phyloP scores from a whole-genome alignment of 2,888 invertebrate species.

The Stegophylla sp. region DNA sequence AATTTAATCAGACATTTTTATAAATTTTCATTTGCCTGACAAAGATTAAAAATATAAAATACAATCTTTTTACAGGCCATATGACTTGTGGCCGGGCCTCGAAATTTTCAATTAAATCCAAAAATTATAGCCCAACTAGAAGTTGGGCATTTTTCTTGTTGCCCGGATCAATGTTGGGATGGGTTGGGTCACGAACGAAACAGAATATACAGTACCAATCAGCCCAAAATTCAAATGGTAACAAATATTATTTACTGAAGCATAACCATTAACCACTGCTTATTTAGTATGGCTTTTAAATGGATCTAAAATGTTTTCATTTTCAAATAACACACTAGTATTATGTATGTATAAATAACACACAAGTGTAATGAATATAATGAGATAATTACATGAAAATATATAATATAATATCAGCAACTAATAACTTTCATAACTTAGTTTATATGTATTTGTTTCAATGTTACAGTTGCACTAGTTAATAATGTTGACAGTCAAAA shows the following conservation, averaged over 20 bases:
- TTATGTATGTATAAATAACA: too few species aligned
- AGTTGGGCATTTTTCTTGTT: conserved; percentile 38
- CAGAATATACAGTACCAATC: conserved; percentile 18
- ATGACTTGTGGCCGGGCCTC: conserved; percentile 19
- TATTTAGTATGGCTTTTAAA: background rate
- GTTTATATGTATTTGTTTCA: background rate
- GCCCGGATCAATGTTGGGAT: conserved; percentile 29
- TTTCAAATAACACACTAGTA: too few species aligned
- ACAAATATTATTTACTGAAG: background rate
- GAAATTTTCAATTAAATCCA: conserved; percentile 23
- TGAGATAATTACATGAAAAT: too few species aligned
- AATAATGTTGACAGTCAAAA: conserved; percentile 12
- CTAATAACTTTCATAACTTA: background rate
- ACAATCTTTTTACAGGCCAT: conserved; percentile 34
- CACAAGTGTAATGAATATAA: too few species aligned
- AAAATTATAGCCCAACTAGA: conserved; percentile 1
- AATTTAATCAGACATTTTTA: background rate
- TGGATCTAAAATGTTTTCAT: background rate
- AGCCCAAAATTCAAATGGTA: conserved; percentile 34
- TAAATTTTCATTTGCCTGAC: background rate
- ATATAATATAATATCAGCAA: too few species aligned
- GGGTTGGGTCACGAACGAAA: conserved; percentile 49
- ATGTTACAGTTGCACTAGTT: conserved; percentile 17
- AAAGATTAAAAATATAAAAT: conserved; percentile 4
- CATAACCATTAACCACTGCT: background rate